Evolutionary conservation across 2,797 vertebrate genomes (phyloP).

Genomic region (Sarcoramphus papa): DNA sequence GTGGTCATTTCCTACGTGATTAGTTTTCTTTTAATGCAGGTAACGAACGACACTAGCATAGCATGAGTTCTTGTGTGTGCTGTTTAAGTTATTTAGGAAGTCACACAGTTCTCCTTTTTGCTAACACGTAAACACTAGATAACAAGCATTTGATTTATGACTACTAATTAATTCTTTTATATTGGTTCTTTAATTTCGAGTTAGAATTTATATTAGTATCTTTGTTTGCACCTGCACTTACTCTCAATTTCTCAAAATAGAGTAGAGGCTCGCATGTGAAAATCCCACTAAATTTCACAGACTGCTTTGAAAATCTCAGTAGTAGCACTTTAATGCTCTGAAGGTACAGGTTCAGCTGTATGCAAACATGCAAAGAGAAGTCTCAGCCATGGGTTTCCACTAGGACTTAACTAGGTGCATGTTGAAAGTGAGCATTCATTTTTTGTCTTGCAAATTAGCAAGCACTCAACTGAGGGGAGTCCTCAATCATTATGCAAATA

Average conservation of each 20-base stretch:
- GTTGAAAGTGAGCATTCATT: conserved; percentile 27
- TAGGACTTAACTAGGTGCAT: background rate
- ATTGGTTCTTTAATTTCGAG: background rate
- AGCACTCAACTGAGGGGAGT: conserved; percentile 21
- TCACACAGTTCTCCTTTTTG: background rate
- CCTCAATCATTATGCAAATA: conserved; percentile 59
- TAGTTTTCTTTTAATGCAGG: background rate
- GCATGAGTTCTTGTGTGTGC: background rate
- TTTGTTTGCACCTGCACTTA: conserved; percentile 11
- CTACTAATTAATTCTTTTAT: background rate
- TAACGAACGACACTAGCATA: background rate
- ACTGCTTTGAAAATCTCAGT: conserved; percentile 19
- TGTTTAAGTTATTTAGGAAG: background rate
- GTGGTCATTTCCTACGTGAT: background rate
- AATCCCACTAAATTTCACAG: conserved; percentile 13
- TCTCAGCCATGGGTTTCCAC: background rate
- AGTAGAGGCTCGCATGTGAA: background rate
- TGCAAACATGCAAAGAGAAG: conserved; percentile 22
- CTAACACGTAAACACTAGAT: background rate
- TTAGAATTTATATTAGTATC: background rate
- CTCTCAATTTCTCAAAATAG: conserved; percentile 35
- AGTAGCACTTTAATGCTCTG: background rate
- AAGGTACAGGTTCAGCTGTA: conserved; percentile 32
- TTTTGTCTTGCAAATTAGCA: conserved; percentile 61
- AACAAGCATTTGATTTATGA: background rate